Conservation (phyloP, 2,113 vertebrate species). For the Zapus hudsonius region DNA sequence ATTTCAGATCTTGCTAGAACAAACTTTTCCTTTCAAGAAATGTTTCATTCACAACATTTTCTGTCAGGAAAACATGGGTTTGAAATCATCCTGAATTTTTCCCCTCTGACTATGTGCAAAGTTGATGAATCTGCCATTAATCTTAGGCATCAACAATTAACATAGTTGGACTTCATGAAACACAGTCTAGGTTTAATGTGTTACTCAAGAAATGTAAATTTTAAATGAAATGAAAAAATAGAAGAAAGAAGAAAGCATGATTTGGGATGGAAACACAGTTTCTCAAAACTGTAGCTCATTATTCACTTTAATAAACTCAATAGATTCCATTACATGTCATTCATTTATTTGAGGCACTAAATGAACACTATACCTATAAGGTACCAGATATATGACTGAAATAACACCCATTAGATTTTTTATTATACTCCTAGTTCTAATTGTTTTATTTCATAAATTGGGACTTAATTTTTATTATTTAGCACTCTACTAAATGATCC, state of each 20-base stretch:
- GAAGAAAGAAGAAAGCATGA: background rate
- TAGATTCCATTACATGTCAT: background rate
- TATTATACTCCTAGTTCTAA: constrained; percentile 1
- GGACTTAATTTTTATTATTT: constrained; percentile 38
- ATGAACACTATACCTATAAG: background rate
- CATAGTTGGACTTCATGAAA: background rate
- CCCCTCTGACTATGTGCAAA: background rate
- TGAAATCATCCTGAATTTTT: background rate
- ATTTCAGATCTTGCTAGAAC: background rate
- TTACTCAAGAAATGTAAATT: constrained; percentile 20
- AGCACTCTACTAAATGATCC: background rate
- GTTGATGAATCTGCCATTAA: background rate
- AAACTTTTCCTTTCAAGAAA: constrained; percentile 14
- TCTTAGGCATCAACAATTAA: background rate
- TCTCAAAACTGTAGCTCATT: background rate
- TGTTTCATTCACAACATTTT: constrained; percentile 25
- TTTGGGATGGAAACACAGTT: constrained; percentile 31
- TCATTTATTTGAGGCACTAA: background rate
- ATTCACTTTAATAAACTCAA: background rate
- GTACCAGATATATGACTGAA: background rate
- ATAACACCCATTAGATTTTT: background rate
- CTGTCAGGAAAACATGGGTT: background rate
- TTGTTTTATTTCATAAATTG: constrained; percentile 12
- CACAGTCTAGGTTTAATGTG: background rate
- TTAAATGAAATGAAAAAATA: background rate